A percentile compares a stretch with the other conserved stretches of the same genome.
Conservation (phyloP, 2,113 vertebrate genomes). For the Corythornis vintsioides region DNA sequence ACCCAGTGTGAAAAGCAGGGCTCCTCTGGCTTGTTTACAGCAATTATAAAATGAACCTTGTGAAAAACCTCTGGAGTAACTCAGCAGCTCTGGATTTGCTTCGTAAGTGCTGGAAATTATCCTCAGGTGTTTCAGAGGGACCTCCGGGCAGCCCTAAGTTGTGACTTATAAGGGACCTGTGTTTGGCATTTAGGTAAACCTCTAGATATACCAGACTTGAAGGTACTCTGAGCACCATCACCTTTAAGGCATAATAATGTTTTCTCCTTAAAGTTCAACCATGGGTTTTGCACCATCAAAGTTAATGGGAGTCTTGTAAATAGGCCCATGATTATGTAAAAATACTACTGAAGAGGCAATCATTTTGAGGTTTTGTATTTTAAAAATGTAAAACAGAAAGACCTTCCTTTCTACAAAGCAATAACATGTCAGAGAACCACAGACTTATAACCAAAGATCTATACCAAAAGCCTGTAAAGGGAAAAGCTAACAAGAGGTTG, state of each 20-base stretch:
- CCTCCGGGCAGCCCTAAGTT: neutral
- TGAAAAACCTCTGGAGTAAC: neutral
- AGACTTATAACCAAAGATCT: slow-evolving; percentile 40
- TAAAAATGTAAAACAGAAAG: slow-evolving; percentile 10
- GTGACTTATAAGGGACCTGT: neutral
- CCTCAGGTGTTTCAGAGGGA: neutral
- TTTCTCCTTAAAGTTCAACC: neutral
- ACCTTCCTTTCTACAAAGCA: slow-evolving; percentile 10
- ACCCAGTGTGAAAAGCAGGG: neutral
- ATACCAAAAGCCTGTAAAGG: slow-evolving; percentile 47
- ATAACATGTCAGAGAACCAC: neutral
- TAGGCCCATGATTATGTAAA: neutral
- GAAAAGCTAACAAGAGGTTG: slow-evolving; percentile 49
- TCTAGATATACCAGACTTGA: neutral
- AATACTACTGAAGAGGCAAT: neutral
- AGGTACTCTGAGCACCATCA: neutral
- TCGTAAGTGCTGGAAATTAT: neutral
- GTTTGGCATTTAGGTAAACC: neutral
- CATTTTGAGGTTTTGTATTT: slow-evolving; percentile 3
- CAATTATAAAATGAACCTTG: neutral
- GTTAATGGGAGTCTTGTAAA: neutral
- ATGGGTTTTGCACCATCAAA: neutral
- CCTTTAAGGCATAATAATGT: neutral
- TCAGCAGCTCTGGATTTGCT: neutral
- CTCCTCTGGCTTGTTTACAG: neutral